phyloP scores from a whole-genome alignment of 2,113 vertebrate species.

The Embiotoca jacksoni region DNA sequence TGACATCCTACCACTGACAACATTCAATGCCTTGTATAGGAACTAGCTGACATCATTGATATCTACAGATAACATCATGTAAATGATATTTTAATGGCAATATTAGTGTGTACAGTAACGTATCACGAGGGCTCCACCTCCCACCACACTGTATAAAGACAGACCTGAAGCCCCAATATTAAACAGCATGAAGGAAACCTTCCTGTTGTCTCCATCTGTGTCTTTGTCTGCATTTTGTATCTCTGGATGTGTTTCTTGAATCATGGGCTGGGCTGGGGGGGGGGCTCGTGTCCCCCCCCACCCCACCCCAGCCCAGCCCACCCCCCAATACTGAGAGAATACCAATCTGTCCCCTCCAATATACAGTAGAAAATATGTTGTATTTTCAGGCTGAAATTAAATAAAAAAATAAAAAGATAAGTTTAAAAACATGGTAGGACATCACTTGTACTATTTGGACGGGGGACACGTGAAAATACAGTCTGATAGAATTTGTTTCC shows the following conservation, averaged over 20 bases:
- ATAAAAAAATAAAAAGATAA: too few species aligned
- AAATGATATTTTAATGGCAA: conserved; percentile 78
- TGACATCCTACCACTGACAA: conserved; percentile 32
- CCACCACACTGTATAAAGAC: conserved; percentile 69
- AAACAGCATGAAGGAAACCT: conserved; percentile 80
- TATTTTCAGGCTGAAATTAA: too few species aligned
- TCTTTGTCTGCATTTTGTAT: conserved; percentile 10
- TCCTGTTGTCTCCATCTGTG: conserved; percentile 19
- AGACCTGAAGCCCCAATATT: conserved; percentile 77
- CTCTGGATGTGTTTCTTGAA: not conserved
- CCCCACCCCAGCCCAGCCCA: too few species aligned
- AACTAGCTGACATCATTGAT: conserved; percentile 29
- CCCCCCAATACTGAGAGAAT: too few species aligned
- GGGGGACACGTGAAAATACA: too few species aligned
- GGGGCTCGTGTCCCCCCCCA: too few species aligned
- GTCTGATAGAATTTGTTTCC: too few species aligned
- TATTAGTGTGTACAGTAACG: conserved; percentile 71
- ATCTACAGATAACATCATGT: conserved; percentile 54
- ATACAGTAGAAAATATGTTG: too few species aligned
- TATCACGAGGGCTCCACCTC: conserved; percentile 50
- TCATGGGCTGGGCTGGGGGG: too few species aligned
- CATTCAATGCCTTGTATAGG: conserved; percentile 44
- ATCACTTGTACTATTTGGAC: too few species aligned
- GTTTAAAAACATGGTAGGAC: too few species aligned
- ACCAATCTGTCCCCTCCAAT: too few species aligned